These are phyloP conservation scores for Drosophila albomicans DNA, from an alignment of 1,140 invertebrate genomes.

Conservation along the genomic window DNA sequence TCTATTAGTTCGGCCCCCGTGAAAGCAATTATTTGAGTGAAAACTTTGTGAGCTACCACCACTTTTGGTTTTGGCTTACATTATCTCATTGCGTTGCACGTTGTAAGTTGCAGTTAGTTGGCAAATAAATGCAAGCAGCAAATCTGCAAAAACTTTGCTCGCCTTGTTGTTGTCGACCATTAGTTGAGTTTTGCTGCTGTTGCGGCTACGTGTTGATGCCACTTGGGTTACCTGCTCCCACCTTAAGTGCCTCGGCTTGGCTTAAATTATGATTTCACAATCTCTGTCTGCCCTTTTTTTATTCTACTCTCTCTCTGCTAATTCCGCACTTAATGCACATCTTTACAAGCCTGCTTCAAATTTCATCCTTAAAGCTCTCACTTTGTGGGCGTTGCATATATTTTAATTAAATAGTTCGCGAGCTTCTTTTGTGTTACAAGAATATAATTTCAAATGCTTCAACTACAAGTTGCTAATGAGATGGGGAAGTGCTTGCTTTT, in stretches of 20 bases:
- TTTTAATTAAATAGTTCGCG: conserved; percentile 9
- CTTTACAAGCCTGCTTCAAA: neutral
- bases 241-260: conserved; percentile 14
- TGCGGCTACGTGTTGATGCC: conserved; percentile 31
- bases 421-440: neutral
- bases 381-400: conserved; percentile 40
- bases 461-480: neutral
- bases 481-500: neutral
- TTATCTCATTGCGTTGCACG: conserved; percentile 58
- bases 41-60: conserved; percentile 50
- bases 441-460: no score
- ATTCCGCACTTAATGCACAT: conserved; percentile 19
- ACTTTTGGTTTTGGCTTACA: conserved; percentile 44
- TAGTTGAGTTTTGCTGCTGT: conserved; percentile 3
- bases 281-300: conserved; percentile 7
- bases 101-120: conserved; percentile 43
- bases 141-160: conserved; percentile 19
- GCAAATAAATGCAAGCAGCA: conserved; percentile 31
- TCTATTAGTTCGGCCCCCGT: conserved; percentile 54
- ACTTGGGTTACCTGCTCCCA: conserved; percentile 22
- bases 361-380: conserved; percentile 11
- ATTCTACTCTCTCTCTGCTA: neutral
- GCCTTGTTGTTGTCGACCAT: neutral
- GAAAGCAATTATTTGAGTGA: conserved; percentile 72
- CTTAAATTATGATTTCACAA: conserved; percentile 22